Evolutionary conservation across 23 tunicate species (phyloP).

Genomic region (Clavelina lepadiformis): DNA sequence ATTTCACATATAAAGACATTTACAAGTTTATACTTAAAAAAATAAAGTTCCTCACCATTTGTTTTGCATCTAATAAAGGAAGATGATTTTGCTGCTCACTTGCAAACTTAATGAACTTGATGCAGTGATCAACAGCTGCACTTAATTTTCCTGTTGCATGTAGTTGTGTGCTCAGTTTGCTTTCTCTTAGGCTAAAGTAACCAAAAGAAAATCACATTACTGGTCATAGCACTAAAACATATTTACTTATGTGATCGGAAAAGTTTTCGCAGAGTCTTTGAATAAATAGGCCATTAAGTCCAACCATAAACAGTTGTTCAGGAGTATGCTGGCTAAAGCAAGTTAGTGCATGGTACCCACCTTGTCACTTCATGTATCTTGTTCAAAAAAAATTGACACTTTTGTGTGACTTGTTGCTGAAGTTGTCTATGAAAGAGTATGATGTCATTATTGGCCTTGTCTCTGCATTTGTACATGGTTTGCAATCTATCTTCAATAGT

Average conservation of each 20-base stretch:
- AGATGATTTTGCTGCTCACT: conserved; percentile 26
- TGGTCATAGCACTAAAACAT: too few relatives aligned
- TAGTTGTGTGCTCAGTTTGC: conserved; percentile 1
- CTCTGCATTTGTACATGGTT: not conserved
- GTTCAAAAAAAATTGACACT: conserved; percentile 9
- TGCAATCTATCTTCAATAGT: not conserved
- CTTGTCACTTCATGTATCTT: not conserved
- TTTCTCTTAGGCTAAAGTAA: not conserved
- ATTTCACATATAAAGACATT: too few relatives aligned
- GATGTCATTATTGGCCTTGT: conserved; percentile 10
- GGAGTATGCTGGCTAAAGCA: too few relatives aligned
- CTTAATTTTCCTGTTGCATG: not conserved
- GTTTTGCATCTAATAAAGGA: conserved; percentile 37
- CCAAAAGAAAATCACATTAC: too few relatives aligned
- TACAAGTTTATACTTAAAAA: too few relatives aligned
- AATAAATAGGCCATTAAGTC: too few relatives aligned
- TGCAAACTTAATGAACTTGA: conserved; percentile 33
- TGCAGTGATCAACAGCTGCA: conserved; percentile 41
- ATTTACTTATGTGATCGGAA: too few relatives aligned
- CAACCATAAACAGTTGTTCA: too few relatives aligned
- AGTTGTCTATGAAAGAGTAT: not conserved
- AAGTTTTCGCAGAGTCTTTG: too few relatives aligned
- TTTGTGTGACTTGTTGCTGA: not conserved
- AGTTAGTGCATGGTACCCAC: not conserved
- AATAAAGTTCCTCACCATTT: conserved; percentile 41